Evolutionary conservation across 2,797 vertebrate genomes (phyloP), one percentile per base, ranked within the genome.

Genomic region (Chiloscyllium punctatum): DNA sequence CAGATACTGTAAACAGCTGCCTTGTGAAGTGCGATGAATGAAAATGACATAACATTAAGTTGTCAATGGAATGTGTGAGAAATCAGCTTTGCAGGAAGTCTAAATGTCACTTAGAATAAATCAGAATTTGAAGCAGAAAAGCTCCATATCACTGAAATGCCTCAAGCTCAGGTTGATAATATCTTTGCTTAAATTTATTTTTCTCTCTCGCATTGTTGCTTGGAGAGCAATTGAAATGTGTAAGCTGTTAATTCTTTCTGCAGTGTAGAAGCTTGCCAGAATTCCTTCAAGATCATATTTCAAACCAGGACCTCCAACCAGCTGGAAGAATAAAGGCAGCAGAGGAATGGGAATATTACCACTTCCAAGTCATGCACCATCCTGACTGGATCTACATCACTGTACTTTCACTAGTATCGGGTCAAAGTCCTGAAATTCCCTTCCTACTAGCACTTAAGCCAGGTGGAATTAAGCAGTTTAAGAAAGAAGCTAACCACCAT

Each of bases 51-150:
- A 51, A 94, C 23, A 48, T 51, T 94, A 42, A 3, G 23, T 48
- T 72, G 91, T 94, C 62, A 69, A 69, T 23, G 27, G 37, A 13
- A 37, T 23, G 57, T 68, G 37, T 69, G 66, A 68, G 37, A 69
- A 68, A 68, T 37, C n/a, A 25, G 37, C 23, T 37, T 42, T 94
- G 66, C 42, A 25, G 30, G 66, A 71, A 37, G n/a, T 66, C 9
- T 27, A 69, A 94, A 94, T 94, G 88, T 91, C 88, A 91, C 53
- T 91, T 57, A 27, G 15, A 91, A 71, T 66, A 91, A 91, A 91
- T 66, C 62, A 66, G 21, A 68, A 69, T 69, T 69, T 94, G 37
- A 69, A 94, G 94, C 57, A 48, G 33, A 66, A 25, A 71, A 71
- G 23, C 88, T 48, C n/a, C 42, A 57, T 62, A 66, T 6, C n/a